Conservation (phyloP, 2,797 vertebrate genomes). For the Rhodeus uyekii region DNA sequence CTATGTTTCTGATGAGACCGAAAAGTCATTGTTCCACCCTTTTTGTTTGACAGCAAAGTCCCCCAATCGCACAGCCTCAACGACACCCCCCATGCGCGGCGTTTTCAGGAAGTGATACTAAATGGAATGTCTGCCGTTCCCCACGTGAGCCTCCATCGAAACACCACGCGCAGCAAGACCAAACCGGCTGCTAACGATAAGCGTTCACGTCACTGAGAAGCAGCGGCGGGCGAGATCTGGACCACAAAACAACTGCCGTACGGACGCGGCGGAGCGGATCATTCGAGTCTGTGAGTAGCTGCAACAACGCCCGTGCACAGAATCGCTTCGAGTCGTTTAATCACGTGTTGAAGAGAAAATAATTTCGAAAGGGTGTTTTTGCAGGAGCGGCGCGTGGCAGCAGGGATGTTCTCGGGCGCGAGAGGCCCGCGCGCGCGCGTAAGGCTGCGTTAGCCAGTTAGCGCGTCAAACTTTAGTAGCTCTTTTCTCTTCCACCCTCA, state of each 20-base stretch:
- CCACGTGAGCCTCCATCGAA: slow-evolving; percentile 50
- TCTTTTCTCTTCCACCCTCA: background rate
- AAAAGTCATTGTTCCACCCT: background rate
- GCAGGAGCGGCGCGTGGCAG: slow-evolving; percentile 26
- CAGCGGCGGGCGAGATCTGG: slow-evolving; percentile 31
- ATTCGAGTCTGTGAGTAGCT: slow-evolving; percentile 34
- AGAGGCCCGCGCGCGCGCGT: slow-evolving; percentile 23
- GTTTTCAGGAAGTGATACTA: slow-evolving; percentile 57
- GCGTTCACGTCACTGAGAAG: slow-evolving; percentile 17
- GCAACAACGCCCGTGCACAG: background rate
- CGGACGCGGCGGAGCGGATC: slow-evolving; percentile 37
- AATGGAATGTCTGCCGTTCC: slow-evolving; percentile 40
- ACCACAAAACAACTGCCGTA: slow-evolving; percentile 32
- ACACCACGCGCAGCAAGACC: slow-evolving; percentile 53
- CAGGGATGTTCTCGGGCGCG: slow-evolving; percentile 1
- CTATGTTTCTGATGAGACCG: background rate
- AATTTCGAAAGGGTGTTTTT: background rate
- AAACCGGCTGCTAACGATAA: slow-evolving; percentile 42
- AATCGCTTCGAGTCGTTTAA: background rate
- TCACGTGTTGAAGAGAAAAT: background rate
- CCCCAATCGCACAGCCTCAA: slow-evolving; percentile 44
- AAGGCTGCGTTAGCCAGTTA: slow-evolving; percentile 7
- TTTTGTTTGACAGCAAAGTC: background rate
- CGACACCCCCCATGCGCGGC: background rate
- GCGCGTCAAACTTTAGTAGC: background rate